These are phyloP conservation scores for Orgyia antiqua DNA, from an alignment of 2,888 invertebrate genomes.

Conservation along the genomic window DNA sequence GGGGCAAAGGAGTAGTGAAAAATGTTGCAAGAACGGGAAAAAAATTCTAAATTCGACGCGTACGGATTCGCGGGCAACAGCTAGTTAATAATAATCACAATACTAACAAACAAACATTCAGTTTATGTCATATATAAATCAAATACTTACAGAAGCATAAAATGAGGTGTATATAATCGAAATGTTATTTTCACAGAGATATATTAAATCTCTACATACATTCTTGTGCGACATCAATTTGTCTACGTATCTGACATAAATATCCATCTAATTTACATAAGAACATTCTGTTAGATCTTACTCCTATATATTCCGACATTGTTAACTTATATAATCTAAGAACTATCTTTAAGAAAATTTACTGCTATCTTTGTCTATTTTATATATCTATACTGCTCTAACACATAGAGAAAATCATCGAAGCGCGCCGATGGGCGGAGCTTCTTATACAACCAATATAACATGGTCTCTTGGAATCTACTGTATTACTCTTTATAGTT, in stretches of 20 bases:
- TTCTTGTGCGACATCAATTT: constrained; percentile 57
- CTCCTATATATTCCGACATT: constrained; percentile 58
- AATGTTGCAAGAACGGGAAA: no score
- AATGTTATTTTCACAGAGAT: constrained; percentile 18
- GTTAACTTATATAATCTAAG: constrained; percentile 60
- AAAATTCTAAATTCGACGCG: no score
- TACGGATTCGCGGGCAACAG: no score
- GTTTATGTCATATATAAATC: no score
- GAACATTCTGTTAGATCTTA: constrained; percentile 56
- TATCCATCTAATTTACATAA: constrained; percentile 71
- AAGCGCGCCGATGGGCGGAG: constrained; percentile 71
- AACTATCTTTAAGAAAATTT: constrained; percentile 75
- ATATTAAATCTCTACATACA: constrained; percentile 55
- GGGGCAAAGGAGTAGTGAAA: no score
- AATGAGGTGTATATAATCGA: constrained; percentile 13
- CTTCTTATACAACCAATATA: constrained; percentile 38
- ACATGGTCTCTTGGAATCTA: constrained; percentile 49
- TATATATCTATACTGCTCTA: constrained; percentile 43
- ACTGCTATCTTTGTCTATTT: constrained; percentile 54
- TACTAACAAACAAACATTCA: no score
- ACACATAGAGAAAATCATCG: constrained; percentile 48
- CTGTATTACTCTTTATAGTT: constrained; percentile 32
- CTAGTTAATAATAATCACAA: no score
- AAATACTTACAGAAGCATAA: constrained; percentile 15
- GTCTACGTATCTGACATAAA: constrained; percentile 54